Evolutionary conservation across 2,797 vertebrate species (phyloP).

Genomic region (Pangasius larnaudii): DNA sequence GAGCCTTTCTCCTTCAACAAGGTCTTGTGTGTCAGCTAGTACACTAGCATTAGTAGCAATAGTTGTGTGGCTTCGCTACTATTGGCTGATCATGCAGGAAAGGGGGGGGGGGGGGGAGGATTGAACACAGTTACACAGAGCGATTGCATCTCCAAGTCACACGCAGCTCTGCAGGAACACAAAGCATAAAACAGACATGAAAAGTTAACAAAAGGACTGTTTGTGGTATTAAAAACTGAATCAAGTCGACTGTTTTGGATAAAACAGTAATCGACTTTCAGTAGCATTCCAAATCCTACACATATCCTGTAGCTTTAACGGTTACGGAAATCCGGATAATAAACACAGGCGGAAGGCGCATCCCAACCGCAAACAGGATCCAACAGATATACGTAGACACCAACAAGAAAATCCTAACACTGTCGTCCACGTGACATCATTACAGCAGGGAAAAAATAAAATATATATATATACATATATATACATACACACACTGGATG

Average conservation of each 20-base stretch:
- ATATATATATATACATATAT: too few species aligned
- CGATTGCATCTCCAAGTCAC: not conserved
- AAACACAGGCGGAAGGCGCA: not conserved
- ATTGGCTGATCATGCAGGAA: not conserved
- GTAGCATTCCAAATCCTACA: not conserved
- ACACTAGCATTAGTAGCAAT: not conserved
- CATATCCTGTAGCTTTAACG: not conserved
- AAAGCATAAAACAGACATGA: not conserved
- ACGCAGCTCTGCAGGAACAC: not conserved
- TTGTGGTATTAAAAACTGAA: not conserved
- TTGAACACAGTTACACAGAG: not conserved
- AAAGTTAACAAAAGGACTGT: not conserved
- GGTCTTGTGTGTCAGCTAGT: not conserved
- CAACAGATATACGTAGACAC: not conserved
- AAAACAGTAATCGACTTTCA: not conserved
- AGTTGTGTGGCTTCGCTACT: not conserved
- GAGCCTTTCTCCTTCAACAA: constrained; percentile 14
- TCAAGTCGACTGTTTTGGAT: not conserved
- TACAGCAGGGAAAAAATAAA: not conserved
- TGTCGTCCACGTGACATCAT: not conserved
- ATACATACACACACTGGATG: too few species aligned
- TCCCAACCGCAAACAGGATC: not conserved
- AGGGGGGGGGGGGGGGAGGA: too few species aligned
- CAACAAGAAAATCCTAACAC: not conserved
- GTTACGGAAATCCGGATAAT: not conserved